phyloP scores from a whole-genome alignment of 35 echinoderm and acorn worm genomes.

The Chiridota heheva region DNA sequence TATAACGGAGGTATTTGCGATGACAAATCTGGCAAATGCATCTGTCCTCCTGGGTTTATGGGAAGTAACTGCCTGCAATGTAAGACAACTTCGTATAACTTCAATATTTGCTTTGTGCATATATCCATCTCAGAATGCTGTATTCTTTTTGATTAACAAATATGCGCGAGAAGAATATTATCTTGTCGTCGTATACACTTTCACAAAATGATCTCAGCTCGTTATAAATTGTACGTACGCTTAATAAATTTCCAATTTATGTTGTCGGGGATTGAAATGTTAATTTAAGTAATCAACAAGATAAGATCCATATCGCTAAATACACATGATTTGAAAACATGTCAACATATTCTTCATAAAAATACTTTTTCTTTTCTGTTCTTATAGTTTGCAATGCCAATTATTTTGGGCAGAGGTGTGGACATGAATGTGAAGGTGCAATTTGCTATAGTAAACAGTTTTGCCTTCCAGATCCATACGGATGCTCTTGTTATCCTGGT shows the following conservation, averaged over 20 bases:
- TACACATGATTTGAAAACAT: too few relatives aligned
- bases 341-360: too few relatives aligned
- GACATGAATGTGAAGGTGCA: not conserved
- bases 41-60: slow-evolving; percentile 68
- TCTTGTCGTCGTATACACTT: too few relatives aligned
- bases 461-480: slow-evolving; percentile 43
- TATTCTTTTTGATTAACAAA: too few relatives aligned
- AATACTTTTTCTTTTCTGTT: slow-evolving; percentile 8
- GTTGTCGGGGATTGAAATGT: too few relatives aligned
- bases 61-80: slow-evolving; percentile 53
- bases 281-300: too few relatives aligned
- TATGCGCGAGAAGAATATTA: too few relatives aligned
- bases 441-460: not conserved
- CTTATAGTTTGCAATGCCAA: not conserved
- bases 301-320: too few relatives aligned
- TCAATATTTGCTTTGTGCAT: not conserved
- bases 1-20: slow-evolving; percentile 79
- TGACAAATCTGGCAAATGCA: slow-evolving; percentile 58
- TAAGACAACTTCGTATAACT: slow-evolving; percentile 6
- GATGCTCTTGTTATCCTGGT: slow-evolving; percentile 33
- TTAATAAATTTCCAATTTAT: too few relatives aligned
- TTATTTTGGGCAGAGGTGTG: slow-evolving; percentile 17
- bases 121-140: too few relatives aligned
- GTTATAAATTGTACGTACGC: too few relatives aligned
- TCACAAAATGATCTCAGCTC: too few relatives aligned